Evolutionary conservation across 2,113 vertebrate species (phyloP), one percentile per base, ranked within the genome.

Genomic region (Limanda limanda): DNA sequence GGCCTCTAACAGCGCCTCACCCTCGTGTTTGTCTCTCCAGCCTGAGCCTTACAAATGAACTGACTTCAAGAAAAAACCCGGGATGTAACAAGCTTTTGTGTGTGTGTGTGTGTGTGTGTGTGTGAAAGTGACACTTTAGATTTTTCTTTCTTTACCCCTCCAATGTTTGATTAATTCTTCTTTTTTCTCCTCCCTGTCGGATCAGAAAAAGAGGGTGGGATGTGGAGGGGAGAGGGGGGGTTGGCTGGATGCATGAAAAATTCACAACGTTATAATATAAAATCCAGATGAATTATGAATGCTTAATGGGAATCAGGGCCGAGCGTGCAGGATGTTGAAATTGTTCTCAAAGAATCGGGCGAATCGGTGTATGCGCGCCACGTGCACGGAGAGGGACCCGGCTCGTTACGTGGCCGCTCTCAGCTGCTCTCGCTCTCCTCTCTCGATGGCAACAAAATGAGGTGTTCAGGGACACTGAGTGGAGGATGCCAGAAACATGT

Each of bases 261-360:
- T 94, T 93, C 86, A 94, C 69, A 91, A 80, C 83, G 79, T 92
- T 94, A 92, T 94, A 94, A 93, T 94, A 93, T 86, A 79, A 93
- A 92, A 93, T 93, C 91, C 87, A 92, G 92, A 94, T 94, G 91
- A 94, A 89, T 94, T 90, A 94, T 93, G 85, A 95, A 95, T 94
- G 82, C 87, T 93, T 94, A 93, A 94, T 95, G 90, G 74, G 81
- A 89, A 89, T 87, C 89, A 83, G 74, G 84, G 87, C 71, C 37
- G 61, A 76, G 87, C 61, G 48, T 59, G 78, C 72, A 37, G 85
- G 77, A 82, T 85, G 89, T 88, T 86, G 84, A 82, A 89, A 91
- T 81, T 86, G 84, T 91, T 88, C 89, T 69, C 73, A 86, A 76
- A 91, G 79, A 87, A 74, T 73, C 63, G 73, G 65, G n/a, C n/a